Percentiles rank a stretch among this genome's conserved stretches.
Evolutionary conservation across 2,113 vertebrate genomes (phyloP).

Genomic region (Dermatemys mawii): DNA sequence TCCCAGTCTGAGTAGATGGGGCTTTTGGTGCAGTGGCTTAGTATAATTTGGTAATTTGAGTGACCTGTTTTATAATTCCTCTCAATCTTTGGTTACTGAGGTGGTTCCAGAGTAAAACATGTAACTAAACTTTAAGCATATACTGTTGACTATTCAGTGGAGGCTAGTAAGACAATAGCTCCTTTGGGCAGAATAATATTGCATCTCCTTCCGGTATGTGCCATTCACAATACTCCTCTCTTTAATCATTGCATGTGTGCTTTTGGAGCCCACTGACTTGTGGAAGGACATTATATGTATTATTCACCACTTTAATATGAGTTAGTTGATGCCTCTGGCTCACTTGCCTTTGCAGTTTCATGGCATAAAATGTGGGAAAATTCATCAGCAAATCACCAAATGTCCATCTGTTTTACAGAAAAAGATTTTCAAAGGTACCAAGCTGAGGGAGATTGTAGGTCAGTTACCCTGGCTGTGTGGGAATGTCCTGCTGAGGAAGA

Average conservation of each 20-base stretch:
- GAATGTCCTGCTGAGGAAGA: neutral
- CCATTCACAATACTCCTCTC: constrained; percentile 33
- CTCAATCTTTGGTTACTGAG: neutral
- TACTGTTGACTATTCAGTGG: neutral
- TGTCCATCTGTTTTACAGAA: constrained; percentile 17
- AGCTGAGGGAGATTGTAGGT: neutral
- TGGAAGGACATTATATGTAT: constrained; percentile 8
- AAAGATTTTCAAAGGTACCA: neutral
- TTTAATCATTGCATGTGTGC: constrained; percentile 29
- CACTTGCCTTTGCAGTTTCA: constrained; percentile 25
- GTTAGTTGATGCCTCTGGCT: constrained; percentile 1
- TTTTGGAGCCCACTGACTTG: constrained; percentile 52
- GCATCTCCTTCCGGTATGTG: constrained; percentile 20
- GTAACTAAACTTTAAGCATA: constrained; percentile 33
- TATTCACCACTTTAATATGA: constrained; percentile 36
- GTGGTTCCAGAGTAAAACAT: constrained; percentile 28
- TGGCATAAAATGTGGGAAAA: constrained; percentile 22
- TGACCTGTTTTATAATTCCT: neutral
- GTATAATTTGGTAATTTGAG: neutral
- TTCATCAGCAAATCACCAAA: neutral
- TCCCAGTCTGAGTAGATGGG: neutral
- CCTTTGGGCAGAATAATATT: neutral
- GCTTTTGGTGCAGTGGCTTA: neutral
- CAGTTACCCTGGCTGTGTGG: neutral
- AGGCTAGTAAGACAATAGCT: constrained; percentile 12